phyloP scores from a whole-genome alignment of 1,140 invertebrate species.

The Eueides isabella region DNA sequence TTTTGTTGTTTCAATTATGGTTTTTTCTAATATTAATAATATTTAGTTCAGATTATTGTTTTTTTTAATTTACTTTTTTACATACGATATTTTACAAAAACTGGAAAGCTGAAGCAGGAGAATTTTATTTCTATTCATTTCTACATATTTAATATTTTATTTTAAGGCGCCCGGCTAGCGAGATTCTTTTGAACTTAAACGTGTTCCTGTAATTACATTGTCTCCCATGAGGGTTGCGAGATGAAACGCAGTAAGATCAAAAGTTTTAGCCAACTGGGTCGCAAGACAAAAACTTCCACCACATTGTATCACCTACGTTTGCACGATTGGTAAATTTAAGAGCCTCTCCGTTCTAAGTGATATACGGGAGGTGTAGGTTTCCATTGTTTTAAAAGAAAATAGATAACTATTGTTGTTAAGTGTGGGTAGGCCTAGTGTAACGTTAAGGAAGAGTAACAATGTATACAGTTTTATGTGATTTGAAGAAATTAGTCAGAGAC shows the following conservation, averaged over 20 bases:
- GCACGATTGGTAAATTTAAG: not conserved
- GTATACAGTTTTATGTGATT: not conserved
- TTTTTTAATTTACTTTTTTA: not conserved
- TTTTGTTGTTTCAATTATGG: not conserved
- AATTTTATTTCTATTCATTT: not conserved
- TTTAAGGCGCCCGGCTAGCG: not conserved
- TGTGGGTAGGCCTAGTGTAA: not conserved
- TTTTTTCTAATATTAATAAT: not conserved
- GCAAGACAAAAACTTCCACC: conserved; percentile 24
- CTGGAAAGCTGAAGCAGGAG: not conserved
- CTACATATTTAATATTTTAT: not conserved
- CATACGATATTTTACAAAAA: no score
- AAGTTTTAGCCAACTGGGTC: conserved; percentile 21
- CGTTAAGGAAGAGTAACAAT: not conserved
- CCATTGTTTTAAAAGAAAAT: conserved; percentile 8
- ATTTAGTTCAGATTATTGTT: not conserved
- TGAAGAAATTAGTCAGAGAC: not conserved
- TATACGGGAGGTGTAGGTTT: conserved; percentile 6
- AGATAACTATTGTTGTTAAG: not conserved
- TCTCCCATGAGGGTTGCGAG: not conserved
- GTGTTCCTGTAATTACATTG: conserved; percentile 22
- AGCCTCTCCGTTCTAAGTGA: not conserved
- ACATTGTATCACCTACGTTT: conserved; percentile 18
- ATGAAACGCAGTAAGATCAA: conserved; percentile 17
- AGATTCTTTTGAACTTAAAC: conserved; percentile 4